phyloP scores from a whole-genome alignment of 2,888 invertebrate genomes.

The Teleiodes luculella region DNA sequence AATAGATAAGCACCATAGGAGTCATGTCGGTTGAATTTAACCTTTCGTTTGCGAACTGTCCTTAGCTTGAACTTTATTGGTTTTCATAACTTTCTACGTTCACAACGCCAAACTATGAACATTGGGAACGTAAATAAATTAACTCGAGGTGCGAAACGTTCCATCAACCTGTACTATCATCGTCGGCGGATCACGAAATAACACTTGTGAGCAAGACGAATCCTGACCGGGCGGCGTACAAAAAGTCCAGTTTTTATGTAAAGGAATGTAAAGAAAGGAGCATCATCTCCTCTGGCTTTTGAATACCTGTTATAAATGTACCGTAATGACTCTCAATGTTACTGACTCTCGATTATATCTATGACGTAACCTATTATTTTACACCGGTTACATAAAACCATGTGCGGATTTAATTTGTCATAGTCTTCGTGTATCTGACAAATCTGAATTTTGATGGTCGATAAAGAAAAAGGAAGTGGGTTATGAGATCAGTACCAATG shows the following conservation, averaged over 20 bases:
- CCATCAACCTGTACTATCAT: constrained; percentile 44
- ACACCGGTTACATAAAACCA: not conserved
- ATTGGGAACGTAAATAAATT: too few species aligned
- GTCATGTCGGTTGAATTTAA: constrained; percentile 28
- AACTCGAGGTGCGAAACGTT: too few species aligned
- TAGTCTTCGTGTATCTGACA: constrained; percentile 2
- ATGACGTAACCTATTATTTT: constrained; percentile 1
- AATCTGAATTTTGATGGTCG: constrained; percentile 1
- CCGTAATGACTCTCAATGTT: not conserved
- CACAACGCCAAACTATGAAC: too few species aligned
- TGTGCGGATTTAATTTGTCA: not conserved
- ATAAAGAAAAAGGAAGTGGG: constrained; percentile 3
- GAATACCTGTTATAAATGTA: constrained; percentile 2
- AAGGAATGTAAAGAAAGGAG: constrained; percentile 14
- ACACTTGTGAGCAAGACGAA: constrained; percentile 69
- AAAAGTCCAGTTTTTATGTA: constrained; percentile 23
- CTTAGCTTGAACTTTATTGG: not conserved
- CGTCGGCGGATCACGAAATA: constrained; percentile 38
- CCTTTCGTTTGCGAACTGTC: constrained; percentile 7
- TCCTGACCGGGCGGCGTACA: constrained; percentile 43
- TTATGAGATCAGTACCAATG: not conserved
- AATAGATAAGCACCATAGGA: constrained; percentile 37
- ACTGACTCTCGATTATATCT: not conserved
- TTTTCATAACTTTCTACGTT: not conserved
- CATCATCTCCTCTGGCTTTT: not conserved